A percentile compares a stretch with the other conserved stretches of the same genome.
phyloP scores from a whole-genome alignment of 2,888 invertebrate genomes.

The Amiota communis region DNA sequence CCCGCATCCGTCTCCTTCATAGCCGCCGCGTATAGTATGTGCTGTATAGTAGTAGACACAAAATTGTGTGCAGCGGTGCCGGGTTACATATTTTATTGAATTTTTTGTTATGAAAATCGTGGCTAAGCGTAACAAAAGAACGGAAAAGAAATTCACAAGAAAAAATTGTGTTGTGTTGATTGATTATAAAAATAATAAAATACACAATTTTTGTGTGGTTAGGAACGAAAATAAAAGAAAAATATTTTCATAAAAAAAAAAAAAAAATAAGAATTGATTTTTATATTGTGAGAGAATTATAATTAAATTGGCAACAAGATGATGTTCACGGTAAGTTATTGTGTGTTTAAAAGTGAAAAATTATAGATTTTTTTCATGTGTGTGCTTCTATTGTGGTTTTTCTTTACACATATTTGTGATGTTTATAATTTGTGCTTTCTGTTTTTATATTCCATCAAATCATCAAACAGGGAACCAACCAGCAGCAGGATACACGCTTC shows the following conservation, averaged over 20 bases:
- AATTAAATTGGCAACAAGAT: constrained; percentile 47
- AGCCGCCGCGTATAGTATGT: constrained; percentile 31
- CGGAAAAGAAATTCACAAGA: constrained; percentile 32
- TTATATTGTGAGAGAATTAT: too few relatives aligned
- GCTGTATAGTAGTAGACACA: constrained; percentile 50
- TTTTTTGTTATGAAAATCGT: constrained; percentile 38
- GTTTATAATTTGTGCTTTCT: not conserved
- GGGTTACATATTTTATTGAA: constrained; percentile 60
- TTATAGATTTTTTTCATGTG: not conserved
- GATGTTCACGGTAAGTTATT: constrained; percentile 70
- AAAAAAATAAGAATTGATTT: too few relatives aligned
- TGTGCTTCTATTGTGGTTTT: not conserved
- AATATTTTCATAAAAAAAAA: not conserved
- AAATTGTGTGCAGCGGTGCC: constrained; percentile 58
- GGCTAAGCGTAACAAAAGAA: constrained; percentile 22
- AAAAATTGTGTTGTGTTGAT: constrained; percentile 14
- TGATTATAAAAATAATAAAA: constrained; percentile 10
- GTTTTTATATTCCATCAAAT: constrained; percentile 43
- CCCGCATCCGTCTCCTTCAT: not conserved
- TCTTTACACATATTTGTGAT: not conserved
- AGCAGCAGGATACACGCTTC: constrained; percentile 99
- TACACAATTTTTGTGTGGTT: constrained; percentile 13
- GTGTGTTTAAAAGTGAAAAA: not conserved
- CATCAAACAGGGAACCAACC: constrained; percentile 89
- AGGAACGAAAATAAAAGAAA: constrained; percentile 8